Evolutionary conservation across 2,888 invertebrate species (phyloP), one percentile per base, ranked within the genome.

Genomic region (Zygaena filipendulae): DNA sequence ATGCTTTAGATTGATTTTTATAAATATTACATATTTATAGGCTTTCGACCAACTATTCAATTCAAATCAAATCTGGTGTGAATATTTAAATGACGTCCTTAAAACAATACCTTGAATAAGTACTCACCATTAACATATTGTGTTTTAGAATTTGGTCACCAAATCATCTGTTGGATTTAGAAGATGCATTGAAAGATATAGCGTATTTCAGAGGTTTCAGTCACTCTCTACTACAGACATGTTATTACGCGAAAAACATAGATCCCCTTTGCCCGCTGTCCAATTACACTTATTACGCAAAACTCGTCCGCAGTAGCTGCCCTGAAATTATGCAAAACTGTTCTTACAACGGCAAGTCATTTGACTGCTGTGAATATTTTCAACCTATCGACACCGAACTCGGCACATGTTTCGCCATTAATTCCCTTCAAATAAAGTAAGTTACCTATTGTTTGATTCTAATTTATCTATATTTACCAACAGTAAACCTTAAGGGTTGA

Each of bases 171-270:
- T 79, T 84, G 31, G 87, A 88, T 35, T 55, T 90, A 13, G 89
- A 90, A 48, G 89, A 88, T 46, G 83, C 86, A 0, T 63, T 90
- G 0, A 84, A 82, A 46, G 89, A 90, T 51, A 80, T 89, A 20
- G 84, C 84, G 0, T 90, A 83, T 54, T 90, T 85, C 48, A 82
- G 84, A 3, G 89, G 88, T 1, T 63, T 83, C 3, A 81, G 84
- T n/a, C 87, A 85, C 52, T 85, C 83, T 38, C 84, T 87, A 0
- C 59, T 87, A 1, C 82, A 85, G 38, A 72, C 84, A 11, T 88
- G 88, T 45, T 81, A 82, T 8, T 62, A 67, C 1, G 57, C 68
- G 2, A 46, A 52, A 4, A 57, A 79, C 3, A 62, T 74, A 0
- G 79, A 83, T 23, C 59, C 69, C 1, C 54, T 82, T n/a, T 88